These are phyloP conservation scores for Muntiacus muntjak DNA, from an alignment of 2,113 vertebrate genomes.

Conservation along the genomic window DNA sequence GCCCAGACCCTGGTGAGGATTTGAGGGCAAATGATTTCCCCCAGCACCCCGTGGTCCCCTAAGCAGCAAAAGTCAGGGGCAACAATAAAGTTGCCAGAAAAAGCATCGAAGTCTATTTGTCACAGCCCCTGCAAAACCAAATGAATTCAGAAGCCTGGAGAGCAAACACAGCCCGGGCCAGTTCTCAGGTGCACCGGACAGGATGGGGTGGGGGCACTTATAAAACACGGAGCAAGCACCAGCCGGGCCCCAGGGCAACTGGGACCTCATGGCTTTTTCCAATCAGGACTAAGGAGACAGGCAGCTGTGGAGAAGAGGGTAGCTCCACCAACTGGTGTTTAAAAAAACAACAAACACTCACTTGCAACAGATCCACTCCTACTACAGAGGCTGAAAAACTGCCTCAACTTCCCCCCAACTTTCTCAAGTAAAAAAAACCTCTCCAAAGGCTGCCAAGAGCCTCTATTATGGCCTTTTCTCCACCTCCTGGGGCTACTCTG, in stretches of 20 bases:
- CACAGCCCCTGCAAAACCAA: background rate
- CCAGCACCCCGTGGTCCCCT: background rate
- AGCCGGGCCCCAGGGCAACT: background rate
- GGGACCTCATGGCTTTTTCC: background rate
- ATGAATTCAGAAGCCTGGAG: background rate
- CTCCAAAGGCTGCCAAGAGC: background rate
- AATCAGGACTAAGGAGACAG: background rate
- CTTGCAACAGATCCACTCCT: background rate
- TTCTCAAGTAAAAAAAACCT: background rate
- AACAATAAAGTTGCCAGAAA: background rate
- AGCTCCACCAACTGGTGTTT: conserved; percentile 62
- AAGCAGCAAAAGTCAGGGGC: background rate
- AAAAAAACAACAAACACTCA: conserved; percentile 17
- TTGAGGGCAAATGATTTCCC: background rate
- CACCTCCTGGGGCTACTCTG: background rate
- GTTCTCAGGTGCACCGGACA: background rate
- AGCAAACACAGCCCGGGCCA: background rate
- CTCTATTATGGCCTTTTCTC: background rate
- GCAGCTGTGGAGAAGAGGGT: conserved; percentile 4
- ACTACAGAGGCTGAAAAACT: background rate
- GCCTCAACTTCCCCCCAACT: background rate
- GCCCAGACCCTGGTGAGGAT: background rate
- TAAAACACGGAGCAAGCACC: background rate
- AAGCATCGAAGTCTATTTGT: background rate
- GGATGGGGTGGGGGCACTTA: background rate